Conservation (phyloP, 2,888 invertebrate species). For the Phanerotoma sp. region DNA sequence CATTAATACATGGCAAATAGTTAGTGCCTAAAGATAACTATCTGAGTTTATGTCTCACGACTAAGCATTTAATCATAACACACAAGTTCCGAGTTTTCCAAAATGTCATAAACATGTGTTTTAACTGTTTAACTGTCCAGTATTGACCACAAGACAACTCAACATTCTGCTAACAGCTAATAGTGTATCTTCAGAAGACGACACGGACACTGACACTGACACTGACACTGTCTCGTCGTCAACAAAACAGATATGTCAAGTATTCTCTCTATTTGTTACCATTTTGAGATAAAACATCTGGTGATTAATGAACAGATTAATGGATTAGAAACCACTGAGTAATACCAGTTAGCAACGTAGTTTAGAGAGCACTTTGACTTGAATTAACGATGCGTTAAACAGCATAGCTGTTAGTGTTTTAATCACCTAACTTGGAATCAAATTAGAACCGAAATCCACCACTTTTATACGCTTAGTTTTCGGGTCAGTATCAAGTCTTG, state of each 20-base stretch:
- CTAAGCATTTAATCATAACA: slow-evolving; percentile 32
- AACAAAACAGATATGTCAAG: background rate
- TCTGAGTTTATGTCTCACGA: slow-evolving; percentile 26
- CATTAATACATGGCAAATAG: slow-evolving; percentile 26
- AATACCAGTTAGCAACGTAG: slow-evolving; percentile 43
- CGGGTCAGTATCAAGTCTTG: too few species aligned
- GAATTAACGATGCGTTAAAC: slow-evolving; percentile 20
- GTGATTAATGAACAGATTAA: slow-evolving; percentile 49
- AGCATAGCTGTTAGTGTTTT: background rate
- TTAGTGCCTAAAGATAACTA: slow-evolving; percentile 16
- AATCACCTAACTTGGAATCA: background rate
- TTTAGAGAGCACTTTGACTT: slow-evolving; percentile 15
- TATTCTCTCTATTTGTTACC: too few species aligned
- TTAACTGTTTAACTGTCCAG: too few species aligned
- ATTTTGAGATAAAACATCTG: slow-evolving; percentile 28
- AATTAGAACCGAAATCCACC: too few species aligned
- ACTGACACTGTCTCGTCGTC: too few species aligned
- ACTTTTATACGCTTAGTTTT: background rate
- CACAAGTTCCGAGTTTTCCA: too few species aligned
- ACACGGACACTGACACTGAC: too few species aligned
- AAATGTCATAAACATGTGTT: too few species aligned
- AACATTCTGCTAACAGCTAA: too few species aligned
- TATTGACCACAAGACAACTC: slow-evolving; percentile 4
- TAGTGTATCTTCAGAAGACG: too few species aligned
- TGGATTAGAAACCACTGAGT: slow-evolving; percentile 48